Evolutionary conservation across 2,888 invertebrate genomes (phyloP).

Genomic region (Scrobipalpa costella): DNA sequence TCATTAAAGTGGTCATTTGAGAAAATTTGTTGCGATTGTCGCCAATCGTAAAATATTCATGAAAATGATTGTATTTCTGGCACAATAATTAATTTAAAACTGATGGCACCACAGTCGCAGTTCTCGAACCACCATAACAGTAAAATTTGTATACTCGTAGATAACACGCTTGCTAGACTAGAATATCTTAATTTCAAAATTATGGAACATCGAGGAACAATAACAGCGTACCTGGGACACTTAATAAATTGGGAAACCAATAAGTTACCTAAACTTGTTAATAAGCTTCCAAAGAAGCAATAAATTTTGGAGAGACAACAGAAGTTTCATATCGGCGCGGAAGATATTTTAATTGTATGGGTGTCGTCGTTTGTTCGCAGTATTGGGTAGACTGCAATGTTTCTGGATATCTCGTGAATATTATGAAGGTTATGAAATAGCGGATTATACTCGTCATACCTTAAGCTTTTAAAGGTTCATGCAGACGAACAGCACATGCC

Average conservation of each 20-base stretch:
- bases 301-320: slow-evolving; percentile 71
- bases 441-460: no score
- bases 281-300: slow-evolving; percentile 56
- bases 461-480: no score
- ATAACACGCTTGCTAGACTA: neutral
- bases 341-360: slow-evolving; percentile 72
- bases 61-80: no score
- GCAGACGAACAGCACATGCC: no score
- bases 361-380: neutral
- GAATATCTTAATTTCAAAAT: neutral
- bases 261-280: slow-evolving; percentile 54
- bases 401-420: neutral
- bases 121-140: no score
- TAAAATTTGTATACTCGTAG: no score
- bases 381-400: neutral
- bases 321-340: slow-evolving; percentile 75
- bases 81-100: no score
- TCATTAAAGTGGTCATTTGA: no score
- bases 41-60: no score
- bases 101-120: no score
- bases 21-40: no score
- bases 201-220: neutral
- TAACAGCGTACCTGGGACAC: slow-evolving; percentile 17
- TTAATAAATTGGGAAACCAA: slow-evolving; percentile 41
- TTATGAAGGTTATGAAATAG: no score